These are phyloP conservation scores for Lota lota DNA, from an alignment of 2,113 vertebrate species.

Conservation along the genomic window DNA sequence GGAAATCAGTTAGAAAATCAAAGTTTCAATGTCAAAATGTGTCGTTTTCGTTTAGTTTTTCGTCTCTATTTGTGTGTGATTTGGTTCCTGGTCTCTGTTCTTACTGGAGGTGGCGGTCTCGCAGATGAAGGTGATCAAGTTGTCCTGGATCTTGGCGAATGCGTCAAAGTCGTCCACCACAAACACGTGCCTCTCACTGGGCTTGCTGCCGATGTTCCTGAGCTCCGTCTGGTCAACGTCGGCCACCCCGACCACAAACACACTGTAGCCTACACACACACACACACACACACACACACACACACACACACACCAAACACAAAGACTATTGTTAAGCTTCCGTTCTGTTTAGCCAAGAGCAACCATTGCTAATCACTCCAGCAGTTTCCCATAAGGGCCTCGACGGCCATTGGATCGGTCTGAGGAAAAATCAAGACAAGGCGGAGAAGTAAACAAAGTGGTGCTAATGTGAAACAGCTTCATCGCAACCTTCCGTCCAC, in stretches of 20 bases:
- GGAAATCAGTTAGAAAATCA: neutral
- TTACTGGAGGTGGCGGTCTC: constrained; percentile 98
- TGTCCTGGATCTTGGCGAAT: constrained; percentile 96
- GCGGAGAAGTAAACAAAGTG: constrained; percentile 8
- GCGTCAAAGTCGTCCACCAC: constrained; percentile 96
- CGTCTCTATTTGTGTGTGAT: too few species aligned
- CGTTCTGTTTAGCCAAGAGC: constrained; percentile 13
- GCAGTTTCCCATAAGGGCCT: constrained; percentile 26
- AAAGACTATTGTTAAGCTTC: constrained; percentile 29
- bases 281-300: neutral
- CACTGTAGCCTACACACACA: constrained; percentile 83
- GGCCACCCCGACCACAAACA: constrained; percentile 95
- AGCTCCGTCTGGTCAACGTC: constrained; percentile 91
- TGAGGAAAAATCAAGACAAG: neutral
- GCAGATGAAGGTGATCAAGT: constrained; percentile 96
- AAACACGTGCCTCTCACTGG: constrained; percentile 94
- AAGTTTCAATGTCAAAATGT: neutral
- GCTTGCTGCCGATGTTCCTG: constrained; percentile 92
- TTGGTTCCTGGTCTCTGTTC: constrained; percentile 35
- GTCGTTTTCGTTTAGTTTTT: too few species aligned
- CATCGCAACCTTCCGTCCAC: neutral
- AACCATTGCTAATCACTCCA: constrained; percentile 4
- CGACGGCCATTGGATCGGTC: neutral
- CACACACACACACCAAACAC: constrained; percentile 21
- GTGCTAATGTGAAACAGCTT: constrained; percentile 14